These are phyloP conservation scores for Vireo griseus DNA, from an alignment of 2,797 vertebrate species.

Conservation along the genomic window DNA sequence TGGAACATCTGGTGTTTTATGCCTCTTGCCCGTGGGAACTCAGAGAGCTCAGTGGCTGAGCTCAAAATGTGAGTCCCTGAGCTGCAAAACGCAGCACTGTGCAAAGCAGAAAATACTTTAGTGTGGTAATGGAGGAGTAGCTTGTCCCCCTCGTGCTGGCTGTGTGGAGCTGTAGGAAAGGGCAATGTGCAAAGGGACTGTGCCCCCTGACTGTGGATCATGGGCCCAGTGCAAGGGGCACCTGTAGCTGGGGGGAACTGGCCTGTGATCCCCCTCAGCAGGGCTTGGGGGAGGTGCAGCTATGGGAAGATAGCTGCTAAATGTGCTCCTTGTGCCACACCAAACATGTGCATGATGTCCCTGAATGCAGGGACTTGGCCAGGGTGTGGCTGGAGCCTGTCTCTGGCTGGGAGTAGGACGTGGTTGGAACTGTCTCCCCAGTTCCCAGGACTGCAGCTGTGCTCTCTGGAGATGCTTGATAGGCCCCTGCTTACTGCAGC, in stretches of 20 bases:
- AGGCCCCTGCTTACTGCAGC: rapidly evolving
- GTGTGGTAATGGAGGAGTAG: background rate
- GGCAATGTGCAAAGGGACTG: rapidly evolving
- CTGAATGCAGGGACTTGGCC: background rate
- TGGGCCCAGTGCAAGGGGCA: background rate
- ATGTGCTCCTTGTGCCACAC: background rate
- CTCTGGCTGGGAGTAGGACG: background rate
- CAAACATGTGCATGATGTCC: background rate
- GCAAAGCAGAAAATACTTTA: background rate
- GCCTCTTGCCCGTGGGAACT: rapidly evolving
- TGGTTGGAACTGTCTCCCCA: background rate
- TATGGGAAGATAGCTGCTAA: background rate
- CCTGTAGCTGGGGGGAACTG: background rate
- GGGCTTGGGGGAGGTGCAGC: background rate
- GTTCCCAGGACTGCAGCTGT: background rate
- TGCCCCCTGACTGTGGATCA: background rate
- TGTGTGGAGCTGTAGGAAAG: background rate
- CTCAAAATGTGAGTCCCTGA: background rate
- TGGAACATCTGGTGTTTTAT: too few species aligned
- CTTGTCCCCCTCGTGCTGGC: rapidly evolving
- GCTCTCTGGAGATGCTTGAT: background rate
- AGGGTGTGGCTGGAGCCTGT: background rate
- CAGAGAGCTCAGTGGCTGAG: background rate
- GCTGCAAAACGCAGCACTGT: rapidly evolving
- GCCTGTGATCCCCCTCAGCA: too few species aligned